Percentiles rank a stretch among this genome's conserved stretches.
These are phyloP conservation scores for Solenodon paradoxus DNA, from an alignment of 2,113 vertebrate species.

Conservation along the genomic window DNA sequence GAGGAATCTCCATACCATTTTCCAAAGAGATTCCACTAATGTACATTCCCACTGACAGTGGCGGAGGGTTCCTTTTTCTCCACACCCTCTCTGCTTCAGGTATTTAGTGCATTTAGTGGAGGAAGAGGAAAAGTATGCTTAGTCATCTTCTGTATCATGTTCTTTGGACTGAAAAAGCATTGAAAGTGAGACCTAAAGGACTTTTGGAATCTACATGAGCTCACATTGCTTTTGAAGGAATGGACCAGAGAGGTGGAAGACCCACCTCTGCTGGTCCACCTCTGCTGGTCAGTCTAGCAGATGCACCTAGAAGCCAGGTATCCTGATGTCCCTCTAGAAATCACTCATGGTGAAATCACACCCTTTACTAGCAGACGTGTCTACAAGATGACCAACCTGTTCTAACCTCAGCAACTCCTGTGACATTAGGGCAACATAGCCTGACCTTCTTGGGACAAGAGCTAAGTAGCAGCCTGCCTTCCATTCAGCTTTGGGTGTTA, in stretches of 20 bases:
- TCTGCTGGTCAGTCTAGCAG: background rate
- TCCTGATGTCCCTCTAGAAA: background rate
- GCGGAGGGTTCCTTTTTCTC: too few species aligned
- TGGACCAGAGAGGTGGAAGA: background rate
- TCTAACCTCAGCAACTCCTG: background rate
- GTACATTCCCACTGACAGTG: too few species aligned
- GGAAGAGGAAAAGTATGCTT: background rate
- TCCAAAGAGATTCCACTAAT: too few species aligned
- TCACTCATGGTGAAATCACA: background rate
- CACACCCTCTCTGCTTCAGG: too few species aligned
- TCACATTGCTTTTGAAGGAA: background rate
- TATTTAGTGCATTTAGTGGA: background rate
- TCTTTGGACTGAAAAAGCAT: background rate
- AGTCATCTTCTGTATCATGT: background rate
- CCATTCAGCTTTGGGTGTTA: background rate
- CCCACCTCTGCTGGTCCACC: background rate
- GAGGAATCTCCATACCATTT: too few species aligned
- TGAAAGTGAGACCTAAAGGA: background rate
- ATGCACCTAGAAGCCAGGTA: background rate
- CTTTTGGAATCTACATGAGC: background rate
- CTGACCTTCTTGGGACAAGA: background rate
- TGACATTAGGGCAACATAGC: background rate
- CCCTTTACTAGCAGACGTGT: background rate
- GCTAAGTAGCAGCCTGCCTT: background rate
- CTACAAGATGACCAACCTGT: background rate